Conservation (phyloP, 2,888 invertebrate species). For the Epirrhoe tristata region DNA sequence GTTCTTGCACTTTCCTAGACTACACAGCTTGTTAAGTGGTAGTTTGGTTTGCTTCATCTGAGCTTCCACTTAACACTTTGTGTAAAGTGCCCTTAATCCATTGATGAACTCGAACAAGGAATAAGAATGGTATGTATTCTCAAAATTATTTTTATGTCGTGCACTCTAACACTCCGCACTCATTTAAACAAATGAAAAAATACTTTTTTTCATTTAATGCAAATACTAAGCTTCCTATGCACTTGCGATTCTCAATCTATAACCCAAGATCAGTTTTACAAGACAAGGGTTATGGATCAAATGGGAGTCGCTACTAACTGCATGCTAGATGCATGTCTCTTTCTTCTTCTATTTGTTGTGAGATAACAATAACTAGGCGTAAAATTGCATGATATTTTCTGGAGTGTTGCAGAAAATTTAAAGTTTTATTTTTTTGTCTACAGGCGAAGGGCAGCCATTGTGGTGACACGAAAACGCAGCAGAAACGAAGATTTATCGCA, state of each 20-base stretch:
- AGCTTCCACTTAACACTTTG: slow-evolving; percentile 17
- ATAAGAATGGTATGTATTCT: slow-evolving; percentile 78
- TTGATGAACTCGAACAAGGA: slow-evolving; percentile 60
- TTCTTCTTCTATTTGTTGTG: slow-evolving; percentile 82
- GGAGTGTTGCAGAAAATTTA: slow-evolving; percentile 28
- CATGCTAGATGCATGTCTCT: slow-evolving; percentile 65
- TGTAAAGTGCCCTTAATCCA: slow-evolving; percentile 41
- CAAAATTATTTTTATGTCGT: slow-evolving; percentile 73
- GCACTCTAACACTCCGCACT: slow-evolving; percentile 79
- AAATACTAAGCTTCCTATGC: slow-evolving; percentile 65
- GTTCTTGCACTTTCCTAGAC: slow-evolving; percentile 56
- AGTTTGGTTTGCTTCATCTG: background rate
- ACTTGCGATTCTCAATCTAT: slow-evolving; percentile 24
- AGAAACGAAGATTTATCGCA: slow-evolving; percentile 44
- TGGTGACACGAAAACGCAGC: slow-evolving; percentile 59
- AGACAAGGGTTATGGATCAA: background rate
- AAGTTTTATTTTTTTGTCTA: slow-evolving; percentile 44
- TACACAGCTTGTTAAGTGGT: slow-evolving; percentile 16
- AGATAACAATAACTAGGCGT: slow-evolving; percentile 71
- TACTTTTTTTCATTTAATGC: slow-evolving; percentile 55
- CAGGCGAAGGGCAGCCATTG: slow-evolving; percentile 69
- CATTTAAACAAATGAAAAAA: slow-evolving; percentile 68
- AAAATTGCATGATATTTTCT: slow-evolving; percentile 51
- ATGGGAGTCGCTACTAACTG: slow-evolving; percentile 55
- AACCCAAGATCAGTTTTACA: background rate